Evolutionary conservation across 2,888 invertebrate genomes (phyloP), one percentile per base, ranked within the genome.

Genomic region (Piscicola geometra): DNA sequence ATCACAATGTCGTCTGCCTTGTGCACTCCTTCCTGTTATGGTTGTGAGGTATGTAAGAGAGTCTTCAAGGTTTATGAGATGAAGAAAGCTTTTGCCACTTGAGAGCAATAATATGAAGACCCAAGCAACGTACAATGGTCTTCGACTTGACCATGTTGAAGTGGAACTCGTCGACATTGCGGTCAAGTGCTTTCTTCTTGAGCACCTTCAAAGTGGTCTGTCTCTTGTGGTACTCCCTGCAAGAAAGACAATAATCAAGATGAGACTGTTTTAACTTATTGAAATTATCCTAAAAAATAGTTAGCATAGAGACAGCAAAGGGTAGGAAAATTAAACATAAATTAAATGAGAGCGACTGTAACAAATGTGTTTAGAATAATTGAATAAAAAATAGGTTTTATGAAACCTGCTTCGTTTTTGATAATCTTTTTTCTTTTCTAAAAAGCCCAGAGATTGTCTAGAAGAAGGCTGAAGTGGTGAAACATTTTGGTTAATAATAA

Each of bases 141-240:
- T 90, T 90, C 0, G 94, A 92, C 84, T 93, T 94, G 76, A 94
- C 90, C 97, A 98, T 98, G 83, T 96, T 95, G 87, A 93, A 94
- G 85, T 97, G 93, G 87, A 97, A 99, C 85, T 99, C 99, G 90
- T 99, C 97, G 0, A 96, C 95, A 87, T 99, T 99, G 84, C 91
- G 93, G 83, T 95, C 92, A 32, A 93, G 86, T 0, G 94, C 96
- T 77, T 92, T 89, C 84, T 91, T 91, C 76, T 91, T 90, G 75
- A 99, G 86, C 36, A 91, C 85, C 83, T 92, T 93, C 0, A 99
- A 84, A 0, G 92, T 91, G 76, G 90, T 89, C 76, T 93, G 90
- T 83, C 96, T 96, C 77, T 90, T 89, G 56, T 80, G 80, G 72
- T 78, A 77, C 35, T 80, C 79, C n/a, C 80, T 80, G 32, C 32